These are phyloP conservation scores for Tuberolachnus salignus DNA, from an alignment of 2,888 invertebrate genomes.

Conservation along the genomic window DNA sequence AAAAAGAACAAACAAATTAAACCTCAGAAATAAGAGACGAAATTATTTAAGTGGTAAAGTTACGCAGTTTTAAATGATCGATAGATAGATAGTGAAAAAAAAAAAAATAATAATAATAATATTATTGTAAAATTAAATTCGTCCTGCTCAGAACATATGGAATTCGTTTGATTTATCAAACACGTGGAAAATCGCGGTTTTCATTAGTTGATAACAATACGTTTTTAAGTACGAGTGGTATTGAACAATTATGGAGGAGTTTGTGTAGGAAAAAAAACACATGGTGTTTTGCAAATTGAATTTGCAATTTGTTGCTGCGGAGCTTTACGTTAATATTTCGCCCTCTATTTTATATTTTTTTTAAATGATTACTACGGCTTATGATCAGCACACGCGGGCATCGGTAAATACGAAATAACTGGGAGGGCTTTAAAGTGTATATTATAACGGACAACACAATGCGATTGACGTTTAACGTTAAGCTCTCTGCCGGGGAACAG, in stretches of 20 bases:
- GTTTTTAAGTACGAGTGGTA: too few relatives aligned
- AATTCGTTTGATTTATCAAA: too few relatives aligned
- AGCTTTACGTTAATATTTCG: conserved; percentile 1
- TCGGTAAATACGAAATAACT: conserved; percentile 10
- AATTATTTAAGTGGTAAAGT: too few relatives aligned
- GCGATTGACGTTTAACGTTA: conserved; percentile 41
- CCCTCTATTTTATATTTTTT: conserved; percentile 10
- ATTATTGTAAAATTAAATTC: too few relatives aligned
- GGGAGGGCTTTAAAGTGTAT: conserved; percentile 32
- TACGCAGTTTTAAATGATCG: neutral
- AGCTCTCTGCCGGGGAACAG: conserved; percentile 17
- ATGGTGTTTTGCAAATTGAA: too few relatives aligned
- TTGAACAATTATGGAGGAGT: too few relatives aligned
- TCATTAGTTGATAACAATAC: too few relatives aligned
- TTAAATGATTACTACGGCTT: neutral
- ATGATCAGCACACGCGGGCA: neutral
- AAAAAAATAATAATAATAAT: neutral
- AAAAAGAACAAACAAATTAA: neutral
- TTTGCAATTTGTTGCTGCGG: neutral
- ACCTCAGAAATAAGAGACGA: neutral
- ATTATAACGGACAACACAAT: conserved; percentile 14
- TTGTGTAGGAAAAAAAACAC: too few relatives aligned
- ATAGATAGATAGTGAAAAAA: too few relatives aligned
- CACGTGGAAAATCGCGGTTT: too few relatives aligned
- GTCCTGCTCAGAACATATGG: too few relatives aligned